Evolutionary conservation across 2,888 invertebrate genomes (phyloP).

Genomic region (Heteropelma amictum): DNA sequence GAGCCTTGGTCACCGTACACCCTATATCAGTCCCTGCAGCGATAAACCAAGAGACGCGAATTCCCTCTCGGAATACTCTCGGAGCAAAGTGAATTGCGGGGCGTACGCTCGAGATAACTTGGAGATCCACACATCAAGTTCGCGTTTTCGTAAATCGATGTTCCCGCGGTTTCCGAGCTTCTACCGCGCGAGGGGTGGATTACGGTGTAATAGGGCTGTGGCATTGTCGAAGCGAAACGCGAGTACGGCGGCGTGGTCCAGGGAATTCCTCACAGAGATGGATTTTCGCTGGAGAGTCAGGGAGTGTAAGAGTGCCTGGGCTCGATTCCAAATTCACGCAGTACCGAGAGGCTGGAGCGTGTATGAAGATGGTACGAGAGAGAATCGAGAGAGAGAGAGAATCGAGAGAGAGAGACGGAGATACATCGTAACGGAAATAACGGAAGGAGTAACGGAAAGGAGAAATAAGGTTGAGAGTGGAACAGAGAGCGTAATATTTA

Average conservation of each 20-base stretch:
- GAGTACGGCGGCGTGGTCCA: not conserved
- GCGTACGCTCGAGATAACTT: not conserved
- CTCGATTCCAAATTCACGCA: constrained; percentile 49
- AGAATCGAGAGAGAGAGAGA: no score
- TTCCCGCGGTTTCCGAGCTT: constrained; percentile 5
- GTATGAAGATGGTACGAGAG: constrained; percentile 4
- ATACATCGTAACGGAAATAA: constrained; percentile 18
- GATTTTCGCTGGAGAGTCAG: constrained; percentile 16
- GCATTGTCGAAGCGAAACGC: constrained; percentile 29
- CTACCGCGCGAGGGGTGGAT: not conserved
- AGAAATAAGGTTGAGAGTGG: constrained; percentile 40
- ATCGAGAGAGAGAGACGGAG: no score
- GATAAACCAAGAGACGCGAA: no score
- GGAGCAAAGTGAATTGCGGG: constrained; percentile 3
- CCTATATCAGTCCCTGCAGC: no score
- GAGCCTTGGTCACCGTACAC: no score
- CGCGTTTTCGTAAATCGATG: constrained; percentile 36
- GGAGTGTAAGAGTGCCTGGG: constrained; percentile 2
- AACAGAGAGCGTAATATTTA: constrained; percentile 64
- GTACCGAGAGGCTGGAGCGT: constrained; percentile 31
- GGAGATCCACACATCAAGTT: constrained; percentile 14
- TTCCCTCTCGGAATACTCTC: no score
- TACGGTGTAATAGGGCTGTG: no score
- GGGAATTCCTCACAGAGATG: not conserved
- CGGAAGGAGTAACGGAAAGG: constrained; percentile 23